Percentiles rank a stretch among this genome's conserved stretches.
Conservation (phyloP, 2,797 vertebrate species). For the Enteromius anoplus region DNA sequence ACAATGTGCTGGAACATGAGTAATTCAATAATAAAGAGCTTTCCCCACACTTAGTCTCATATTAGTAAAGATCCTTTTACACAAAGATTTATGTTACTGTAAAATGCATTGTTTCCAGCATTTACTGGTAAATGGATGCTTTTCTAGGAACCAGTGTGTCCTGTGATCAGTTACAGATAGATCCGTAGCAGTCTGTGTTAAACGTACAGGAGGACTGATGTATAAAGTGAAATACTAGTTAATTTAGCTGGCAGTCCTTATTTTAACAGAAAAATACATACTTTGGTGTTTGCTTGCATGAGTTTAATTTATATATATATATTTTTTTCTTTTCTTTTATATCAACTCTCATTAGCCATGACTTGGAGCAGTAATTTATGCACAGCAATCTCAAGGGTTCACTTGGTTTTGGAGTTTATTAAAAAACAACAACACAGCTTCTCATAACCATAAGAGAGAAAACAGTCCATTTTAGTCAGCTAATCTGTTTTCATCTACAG, state of each 20-base stretch:
- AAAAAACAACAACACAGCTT: constrained; percentile 3
- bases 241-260: not conserved
- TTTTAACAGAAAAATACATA: not conserved
- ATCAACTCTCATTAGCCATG: not conserved
- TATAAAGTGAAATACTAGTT: not conserved
- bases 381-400: constrained; percentile 9
- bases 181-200: not conserved
- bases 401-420: constrained; percentile 43
- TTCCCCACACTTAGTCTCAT: not conserved
- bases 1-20: not conserved
- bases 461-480: constrained; percentile 9
- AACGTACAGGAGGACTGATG: not conserved
- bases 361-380: not conserved
- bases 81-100: not conserved
- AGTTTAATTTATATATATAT: not conserved
- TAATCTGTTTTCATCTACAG: constrained; percentile 25
- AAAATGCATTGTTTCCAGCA: not conserved
- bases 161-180: not conserved
- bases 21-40: not conserved
- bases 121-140: not conserved
- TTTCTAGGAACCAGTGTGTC: not conserved
- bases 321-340: not conserved
- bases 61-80: not conserved
- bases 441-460: constrained; percentile 15
- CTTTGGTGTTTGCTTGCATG: not conserved